Percentiles rank a stretch among this genome's conserved stretches.
Evolutionary conservation across 2,797 vertebrate species (phyloP).

Genomic region (Pangasius sanitwongsei): DNA sequence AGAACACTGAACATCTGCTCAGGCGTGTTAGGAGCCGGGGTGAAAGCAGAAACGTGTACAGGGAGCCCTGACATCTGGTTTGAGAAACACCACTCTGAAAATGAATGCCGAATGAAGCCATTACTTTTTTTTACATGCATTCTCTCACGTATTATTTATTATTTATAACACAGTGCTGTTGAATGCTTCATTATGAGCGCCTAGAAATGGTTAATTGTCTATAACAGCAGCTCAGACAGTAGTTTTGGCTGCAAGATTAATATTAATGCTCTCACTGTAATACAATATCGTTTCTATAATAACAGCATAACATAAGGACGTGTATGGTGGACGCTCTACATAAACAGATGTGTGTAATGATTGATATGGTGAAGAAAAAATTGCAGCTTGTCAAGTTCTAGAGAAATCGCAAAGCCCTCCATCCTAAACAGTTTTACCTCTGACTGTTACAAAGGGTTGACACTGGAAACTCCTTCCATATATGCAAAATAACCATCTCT

Average conservation of each 20-base stretch:
- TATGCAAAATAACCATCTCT: too few relatives aligned
- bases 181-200: background rate
- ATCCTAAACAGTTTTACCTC: too few relatives aligned
- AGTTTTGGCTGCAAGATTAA: background rate
- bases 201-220: constrained; percentile 19
- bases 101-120: background rate
- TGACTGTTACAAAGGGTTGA: too few relatives aligned
- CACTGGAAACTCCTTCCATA: too few relatives aligned
- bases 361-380: background rate
- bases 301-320: background rate
- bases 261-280: background rate
- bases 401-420: too few relatives aligned
- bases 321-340: background rate
- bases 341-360: constrained; percentile 1
- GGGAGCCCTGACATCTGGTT: background rate
- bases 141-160: background rate
- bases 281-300: background rate
- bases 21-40: background rate
- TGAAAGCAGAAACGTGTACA: background rate
- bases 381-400: too few relatives aligned
- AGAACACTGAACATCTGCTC: constrained; percentile 28
- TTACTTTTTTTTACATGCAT: background rate
- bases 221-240: background rate
- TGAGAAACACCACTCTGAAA: background rate
- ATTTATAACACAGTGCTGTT: background rate